Percentiles rank a stretch among this genome's conserved stretches.
phyloP scores from a whole-genome alignment of 2,113 vertebrate genomes.

The Leucopsar rothschildi region DNA sequence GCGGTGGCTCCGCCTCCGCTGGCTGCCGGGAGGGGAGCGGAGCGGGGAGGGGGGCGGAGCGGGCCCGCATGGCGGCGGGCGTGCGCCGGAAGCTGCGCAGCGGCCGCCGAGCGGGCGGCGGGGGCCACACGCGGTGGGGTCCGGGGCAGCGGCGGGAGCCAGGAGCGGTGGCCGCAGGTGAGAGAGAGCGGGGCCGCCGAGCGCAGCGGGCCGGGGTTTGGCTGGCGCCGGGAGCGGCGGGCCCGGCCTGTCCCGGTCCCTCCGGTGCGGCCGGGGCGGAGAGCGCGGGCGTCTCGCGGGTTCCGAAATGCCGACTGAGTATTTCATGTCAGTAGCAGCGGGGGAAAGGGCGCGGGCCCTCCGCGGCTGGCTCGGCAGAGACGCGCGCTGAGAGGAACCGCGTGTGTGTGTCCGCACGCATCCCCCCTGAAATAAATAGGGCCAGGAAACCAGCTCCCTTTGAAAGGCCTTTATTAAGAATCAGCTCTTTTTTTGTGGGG shows the following conservation, averaged over 20 bases:
- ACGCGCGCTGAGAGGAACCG: rapidly evolving
- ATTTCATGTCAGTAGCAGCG: conserved; percentile 35
- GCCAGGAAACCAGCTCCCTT: too few species aligned
- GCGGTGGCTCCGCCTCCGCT: background rate
- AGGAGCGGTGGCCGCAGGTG: background rate
- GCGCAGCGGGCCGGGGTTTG: background rate
- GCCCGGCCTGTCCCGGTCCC: background rate
- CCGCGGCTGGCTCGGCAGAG: rapidly evolving
- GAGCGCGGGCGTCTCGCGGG: background rate
- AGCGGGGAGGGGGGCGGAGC: too few species aligned
- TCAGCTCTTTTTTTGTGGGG: too few species aligned
- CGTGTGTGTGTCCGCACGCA: rapidly evolving
- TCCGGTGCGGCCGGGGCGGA: background rate
- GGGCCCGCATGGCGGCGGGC: too few species aligned
- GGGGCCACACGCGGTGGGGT: too few species aligned
- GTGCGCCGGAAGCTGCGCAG: too few species aligned
- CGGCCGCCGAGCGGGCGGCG: too few species aligned
- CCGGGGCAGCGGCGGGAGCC: background rate
- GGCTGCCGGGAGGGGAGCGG: background rate
- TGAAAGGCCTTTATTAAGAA: too few species aligned
- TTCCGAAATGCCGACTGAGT: conserved; percentile 47
- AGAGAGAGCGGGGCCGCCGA: background rate
- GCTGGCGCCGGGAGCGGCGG: too few species aligned
- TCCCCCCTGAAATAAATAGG: too few species aligned
- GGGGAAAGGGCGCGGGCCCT: background rate